Base-by-base conservation (phyloP, 2,888 invertebrate species). In the Dynastes grantii region DNA sequence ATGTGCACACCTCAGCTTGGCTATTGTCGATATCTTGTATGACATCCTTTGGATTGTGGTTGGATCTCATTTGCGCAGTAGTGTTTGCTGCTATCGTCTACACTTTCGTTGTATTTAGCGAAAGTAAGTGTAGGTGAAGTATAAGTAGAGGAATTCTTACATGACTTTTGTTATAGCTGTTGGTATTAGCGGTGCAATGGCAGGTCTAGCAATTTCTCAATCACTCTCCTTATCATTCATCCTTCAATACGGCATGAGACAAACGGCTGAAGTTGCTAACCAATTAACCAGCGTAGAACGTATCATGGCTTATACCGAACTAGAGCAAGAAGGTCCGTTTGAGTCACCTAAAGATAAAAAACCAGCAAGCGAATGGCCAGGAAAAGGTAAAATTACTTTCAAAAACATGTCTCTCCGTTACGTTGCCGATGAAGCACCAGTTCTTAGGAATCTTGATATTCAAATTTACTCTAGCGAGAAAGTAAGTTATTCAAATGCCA, bases 231-330 rank as follows among this genome's bases (percentile, higher is more conserved):
- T 95, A 79, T 94, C 94, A 78, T 95, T 94, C 79, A 93, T 95
- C 93, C 92, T 95, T 77, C 95, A 95, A 85, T 93, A 94, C 89
- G 95, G 94, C 9, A 92, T 95, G 80, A 91, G 95, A 78, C 95
- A 95, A 86, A 92, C 93, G 63, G 94, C 95, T 0, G 95, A 95
- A 85, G 91, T 92, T 63, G 90, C 93, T 73, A 92, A 93, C 11
- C 92, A 94, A 85, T 93, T 94, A 93, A 93, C 93, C 2, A 92
- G 92, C 71, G 96, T 96, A 0, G 96, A 96, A 87, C 90, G 96
- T 79, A 92, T 96, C 3, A 86, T 94, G 45, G 94, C 96, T 85
- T 96, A 95, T 87, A 92, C 93, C 0, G 89, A 92, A 8, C 87
- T 96, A n/a, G 92, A 93, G 0, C 90, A 92, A 49, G 96, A 96